Conservation (phyloP, 2,113 vertebrate genomes). For the Nansenia antarctica region DNA sequence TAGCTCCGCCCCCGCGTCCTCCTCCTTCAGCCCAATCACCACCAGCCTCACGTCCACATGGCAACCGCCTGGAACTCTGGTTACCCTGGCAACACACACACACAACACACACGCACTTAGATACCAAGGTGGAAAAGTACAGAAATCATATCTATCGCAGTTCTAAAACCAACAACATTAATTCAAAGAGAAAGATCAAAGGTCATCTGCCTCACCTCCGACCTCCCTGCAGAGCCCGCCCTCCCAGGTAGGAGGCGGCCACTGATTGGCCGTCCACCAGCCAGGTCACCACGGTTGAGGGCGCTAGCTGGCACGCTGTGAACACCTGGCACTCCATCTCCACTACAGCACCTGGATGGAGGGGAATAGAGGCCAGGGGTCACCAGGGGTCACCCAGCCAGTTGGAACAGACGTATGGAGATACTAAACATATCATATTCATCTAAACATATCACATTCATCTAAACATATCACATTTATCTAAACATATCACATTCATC, state of each 20-base stretch:
- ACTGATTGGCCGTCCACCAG: slow-evolving; percentile 54
- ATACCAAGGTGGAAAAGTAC: too few species aligned
- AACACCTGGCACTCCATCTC: slow-evolving; percentile 62
- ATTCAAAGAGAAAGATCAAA: background rate
- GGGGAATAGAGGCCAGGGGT: background rate
- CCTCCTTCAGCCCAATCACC: slow-evolving; percentile 75
- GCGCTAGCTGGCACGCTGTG: slow-evolving; percentile 37
- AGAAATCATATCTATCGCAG: too few species aligned
- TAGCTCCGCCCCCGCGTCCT: slow-evolving; percentile 78
- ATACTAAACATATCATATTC: too few species aligned
- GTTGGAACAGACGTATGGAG: too few species aligned
- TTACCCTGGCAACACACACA: slow-evolving; percentile 74
- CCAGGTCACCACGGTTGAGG: slow-evolving; percentile 68
- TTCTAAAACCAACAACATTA: slow-evolving; percentile 8
- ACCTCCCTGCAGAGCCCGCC: slow-evolving; percentile 51
- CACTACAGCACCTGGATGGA: slow-evolving; percentile 60
- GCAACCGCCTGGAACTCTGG: slow-evolving; percentile 69
- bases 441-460: too few species aligned
- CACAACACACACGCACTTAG: too few species aligned
- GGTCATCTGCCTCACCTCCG: slow-evolving; percentile 37
- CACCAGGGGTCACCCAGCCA: too few species aligned
- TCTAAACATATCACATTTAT: too few species aligned
- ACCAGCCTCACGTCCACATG: slow-evolving; percentile 80
- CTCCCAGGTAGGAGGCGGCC: slow-evolving; percentile 55
- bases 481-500: too few species aligned